phyloP scores from a whole-genome alignment of 2,113 vertebrate genomes.

The Hippocampus mohnikei region DNA sequence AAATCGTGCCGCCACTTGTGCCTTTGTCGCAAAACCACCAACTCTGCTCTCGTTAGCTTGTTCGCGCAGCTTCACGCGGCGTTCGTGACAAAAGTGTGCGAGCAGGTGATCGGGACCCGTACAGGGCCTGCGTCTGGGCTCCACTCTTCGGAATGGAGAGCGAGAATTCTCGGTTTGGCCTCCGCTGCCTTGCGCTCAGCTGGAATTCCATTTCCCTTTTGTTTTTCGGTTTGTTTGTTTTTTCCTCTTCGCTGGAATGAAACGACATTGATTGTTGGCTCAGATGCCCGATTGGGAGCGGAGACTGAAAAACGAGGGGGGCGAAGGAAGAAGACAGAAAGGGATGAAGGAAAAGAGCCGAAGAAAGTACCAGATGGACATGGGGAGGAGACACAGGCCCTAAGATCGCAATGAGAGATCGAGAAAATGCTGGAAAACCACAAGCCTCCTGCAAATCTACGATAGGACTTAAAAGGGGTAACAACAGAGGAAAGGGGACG shows the following conservation, averaged over 20 bases:
- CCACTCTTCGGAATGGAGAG: slow-evolving; percentile 15
- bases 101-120: slow-evolving; percentile 20
- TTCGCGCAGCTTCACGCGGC: slow-evolving; percentile 1
- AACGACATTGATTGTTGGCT: slow-evolving; percentile 74
- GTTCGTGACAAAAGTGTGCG: slow-evolving; percentile 20
- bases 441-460: slow-evolving; percentile 42
- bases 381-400: slow-evolving; percentile 21
- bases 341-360: slow-evolving; percentile 12
- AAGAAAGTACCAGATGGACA: slow-evolving; percentile 43
- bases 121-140: slow-evolving; percentile 24
- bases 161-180: slow-evolving; percentile 41
- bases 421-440: slow-evolving; percentile 26
- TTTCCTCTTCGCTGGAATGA: slow-evolving; percentile 58
- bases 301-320: slow-evolving; percentile 26
- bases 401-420: slow-evolving; percentile 9
- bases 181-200: slow-evolving; percentile 53
- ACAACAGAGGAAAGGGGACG: slow-evolving; percentile 29
- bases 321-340: slow-evolving; percentile 1
- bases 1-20: neutral
- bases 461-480: slow-evolving; percentile 52
- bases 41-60: slow-evolving; percentile 7
- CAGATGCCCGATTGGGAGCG: slow-evolving; percentile 49
- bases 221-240: no score
- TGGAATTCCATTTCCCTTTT: slow-evolving; percentile 71
- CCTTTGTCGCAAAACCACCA: neutral